Conservation (phyloP, 2,888 invertebrate species). For the Vannuccia rotundouncinata region DNA sequence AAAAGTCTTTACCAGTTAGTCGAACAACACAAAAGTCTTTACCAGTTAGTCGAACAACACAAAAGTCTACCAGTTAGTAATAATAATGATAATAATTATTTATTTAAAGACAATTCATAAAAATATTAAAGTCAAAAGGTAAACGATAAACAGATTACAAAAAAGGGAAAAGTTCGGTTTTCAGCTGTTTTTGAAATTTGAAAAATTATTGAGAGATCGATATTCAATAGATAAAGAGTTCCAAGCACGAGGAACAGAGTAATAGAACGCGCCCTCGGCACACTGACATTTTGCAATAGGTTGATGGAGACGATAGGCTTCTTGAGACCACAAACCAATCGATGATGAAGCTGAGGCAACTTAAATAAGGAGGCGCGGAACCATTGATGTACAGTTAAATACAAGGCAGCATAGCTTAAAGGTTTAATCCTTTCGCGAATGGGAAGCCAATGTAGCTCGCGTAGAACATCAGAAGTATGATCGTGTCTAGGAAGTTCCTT, state of each 20-base stretch:
- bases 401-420: background rate
- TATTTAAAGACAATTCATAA: conserved; percentile 10
- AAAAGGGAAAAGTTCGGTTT: conserved; percentile 11
- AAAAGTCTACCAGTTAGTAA: no score
- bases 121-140: background rate
- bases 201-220: background rate
- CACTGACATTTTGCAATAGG: background rate
- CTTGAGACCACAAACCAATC: conserved; percentile 2
- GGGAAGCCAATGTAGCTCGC: background rate
- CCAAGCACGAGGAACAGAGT: background rate
- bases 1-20: no score
- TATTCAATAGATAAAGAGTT: conserved; percentile 2
- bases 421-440: background rate
- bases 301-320: conserved; percentile 18
- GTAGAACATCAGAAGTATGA: background rate
- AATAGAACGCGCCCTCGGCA: background rate
- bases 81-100: background rate
- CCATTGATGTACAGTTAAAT: background rate
- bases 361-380: background rate
- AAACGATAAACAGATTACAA: background rate
- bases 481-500: background rate
- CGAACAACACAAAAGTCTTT: no score
- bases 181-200: background rate
- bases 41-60: no score
- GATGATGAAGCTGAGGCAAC: background rate